Evolutionary conservation across 2,797 vertebrate species (phyloP).

Genomic region (Huso huso): DNA sequence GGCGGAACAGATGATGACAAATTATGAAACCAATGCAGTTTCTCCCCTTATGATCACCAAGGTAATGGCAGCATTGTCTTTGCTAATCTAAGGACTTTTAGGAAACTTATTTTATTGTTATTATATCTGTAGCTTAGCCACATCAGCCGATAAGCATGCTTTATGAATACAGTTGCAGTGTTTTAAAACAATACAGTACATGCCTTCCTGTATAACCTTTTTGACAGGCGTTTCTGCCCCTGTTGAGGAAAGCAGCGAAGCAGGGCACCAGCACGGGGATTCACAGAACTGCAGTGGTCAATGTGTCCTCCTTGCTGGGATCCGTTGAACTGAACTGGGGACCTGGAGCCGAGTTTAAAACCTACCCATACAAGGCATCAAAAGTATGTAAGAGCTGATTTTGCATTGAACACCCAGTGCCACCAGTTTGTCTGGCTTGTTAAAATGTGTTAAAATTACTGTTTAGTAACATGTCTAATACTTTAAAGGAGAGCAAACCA

Average conservation of each 20-base stretch:
- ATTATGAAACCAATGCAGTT: constrained; percentile 46
- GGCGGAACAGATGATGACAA: constrained; percentile 47
- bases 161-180: too few relatives aligned
- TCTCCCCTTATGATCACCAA: constrained; percentile 54
- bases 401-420: too few relatives aligned
- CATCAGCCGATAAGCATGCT: too few relatives aligned
- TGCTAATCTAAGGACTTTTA: neutral
- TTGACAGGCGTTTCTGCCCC: constrained; percentile 29
- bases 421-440: too few relatives aligned
- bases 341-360: constrained; percentile 25
- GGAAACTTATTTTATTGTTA: too few relatives aligned
- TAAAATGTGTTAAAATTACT: too few relatives aligned
- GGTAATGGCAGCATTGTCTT: constrained; percentile 24
- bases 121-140: too few relatives aligned
- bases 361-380: constrained; percentile 48
- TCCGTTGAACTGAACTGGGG: constrained; percentile 43
- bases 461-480: too few relatives aligned
- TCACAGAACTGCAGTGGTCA: constrained; percentile 50
- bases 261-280: constrained; percentile 42
- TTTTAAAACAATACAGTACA: neutral
- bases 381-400: constrained; percentile 39
- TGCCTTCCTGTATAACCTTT: neutral
- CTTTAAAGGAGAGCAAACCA: too few relatives aligned
- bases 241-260: constrained; percentile 46
- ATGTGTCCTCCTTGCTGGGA: constrained; percentile 50